These are phyloP conservation scores for Chymomyza caudatula DNA, from an alignment of 2,888 invertebrate species.

Conservation along the genomic window DNA sequence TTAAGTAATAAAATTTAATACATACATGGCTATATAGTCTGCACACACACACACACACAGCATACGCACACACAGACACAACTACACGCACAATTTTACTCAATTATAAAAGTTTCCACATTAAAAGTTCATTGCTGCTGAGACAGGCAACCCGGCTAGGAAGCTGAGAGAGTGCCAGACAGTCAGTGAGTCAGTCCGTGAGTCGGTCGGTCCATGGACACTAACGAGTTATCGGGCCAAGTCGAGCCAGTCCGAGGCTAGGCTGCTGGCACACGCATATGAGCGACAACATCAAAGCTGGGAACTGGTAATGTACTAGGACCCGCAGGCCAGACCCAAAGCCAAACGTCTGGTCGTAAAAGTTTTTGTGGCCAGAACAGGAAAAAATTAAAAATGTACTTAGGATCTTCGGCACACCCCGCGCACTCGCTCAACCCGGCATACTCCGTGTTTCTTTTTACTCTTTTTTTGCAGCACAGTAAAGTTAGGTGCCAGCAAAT, in stretches of 20 bases:
- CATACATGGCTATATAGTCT: constrained; percentile 41
- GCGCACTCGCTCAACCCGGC: too few species aligned
- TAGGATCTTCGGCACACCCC: constrained; percentile 7
- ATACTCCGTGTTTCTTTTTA: too few species aligned
- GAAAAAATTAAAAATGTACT: constrained; percentile 47
- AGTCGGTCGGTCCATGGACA: neutral
- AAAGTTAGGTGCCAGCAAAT: constrained; percentile 26
- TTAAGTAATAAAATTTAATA: constrained; percentile 67
- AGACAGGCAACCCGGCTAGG: constrained; percentile 31
- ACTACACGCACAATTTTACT: constrained; percentile 61
- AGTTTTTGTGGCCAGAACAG: constrained; percentile 40
- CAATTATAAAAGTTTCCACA: constrained; percentile 75
- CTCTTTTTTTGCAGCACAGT: too few species aligned
- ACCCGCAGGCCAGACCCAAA: neutral
- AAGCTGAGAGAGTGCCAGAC: too few species aligned
- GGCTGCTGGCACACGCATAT: neutral
- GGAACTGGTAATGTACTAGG: neutral
- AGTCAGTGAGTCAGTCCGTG: neutral
- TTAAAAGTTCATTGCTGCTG: constrained; percentile 72
- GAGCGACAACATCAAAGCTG: constrained; percentile 56
- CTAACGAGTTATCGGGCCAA: neutral
- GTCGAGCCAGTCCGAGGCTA: neutral
- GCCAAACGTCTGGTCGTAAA: neutral
- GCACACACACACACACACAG: constrained; percentile 16
- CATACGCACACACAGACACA: constrained; percentile 18